Conservation (phyloP, 2,888 invertebrate genomes). For the Catocala sponsa region DNA sequence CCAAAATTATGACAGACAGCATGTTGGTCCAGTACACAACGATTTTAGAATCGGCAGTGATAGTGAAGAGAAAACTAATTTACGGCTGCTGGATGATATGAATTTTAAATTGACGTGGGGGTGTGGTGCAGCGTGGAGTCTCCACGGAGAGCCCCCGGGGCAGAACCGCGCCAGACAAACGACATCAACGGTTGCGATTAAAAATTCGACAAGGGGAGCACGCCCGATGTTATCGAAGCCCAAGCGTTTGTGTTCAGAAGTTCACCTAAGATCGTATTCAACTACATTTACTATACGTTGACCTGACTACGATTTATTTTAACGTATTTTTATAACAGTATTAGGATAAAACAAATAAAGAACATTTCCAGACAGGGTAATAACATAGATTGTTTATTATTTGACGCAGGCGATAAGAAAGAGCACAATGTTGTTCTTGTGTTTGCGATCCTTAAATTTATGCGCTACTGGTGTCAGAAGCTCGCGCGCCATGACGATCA, state of each 20-base stretch:
- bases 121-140: constrained; percentile 43
- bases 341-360: not conserved
- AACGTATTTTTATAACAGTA: too few species aligned
- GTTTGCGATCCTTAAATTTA: not conserved
- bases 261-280: not conserved
- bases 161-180: constrained; percentile 55
- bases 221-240: constrained; percentile 57
- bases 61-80: constrained; percentile 64
- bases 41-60: constrained; percentile 46
- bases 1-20: not conserved
- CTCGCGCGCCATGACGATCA: not conserved
- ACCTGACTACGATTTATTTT: too few species aligned
- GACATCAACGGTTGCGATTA: constrained; percentile 67
- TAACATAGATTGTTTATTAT: constrained; percentile 5
- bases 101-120: constrained; percentile 68
- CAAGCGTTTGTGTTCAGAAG: constrained; percentile 16
- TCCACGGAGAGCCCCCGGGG: constrained; percentile 53
- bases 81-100: constrained; percentile 62
- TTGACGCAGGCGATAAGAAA: not conserved
- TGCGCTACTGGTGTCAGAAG: not conserved
- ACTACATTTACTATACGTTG: too few species aligned
- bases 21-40: constrained; percentile 26
- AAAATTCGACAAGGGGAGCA: constrained; percentile 67
- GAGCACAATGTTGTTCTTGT: not conserved
- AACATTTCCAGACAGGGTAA: not conserved